Evolutionary conservation across 2,797 vertebrate genomes (phyloP), one percentile per base, ranked within the genome.

Genomic region (Capromys pilorides): DNA sequence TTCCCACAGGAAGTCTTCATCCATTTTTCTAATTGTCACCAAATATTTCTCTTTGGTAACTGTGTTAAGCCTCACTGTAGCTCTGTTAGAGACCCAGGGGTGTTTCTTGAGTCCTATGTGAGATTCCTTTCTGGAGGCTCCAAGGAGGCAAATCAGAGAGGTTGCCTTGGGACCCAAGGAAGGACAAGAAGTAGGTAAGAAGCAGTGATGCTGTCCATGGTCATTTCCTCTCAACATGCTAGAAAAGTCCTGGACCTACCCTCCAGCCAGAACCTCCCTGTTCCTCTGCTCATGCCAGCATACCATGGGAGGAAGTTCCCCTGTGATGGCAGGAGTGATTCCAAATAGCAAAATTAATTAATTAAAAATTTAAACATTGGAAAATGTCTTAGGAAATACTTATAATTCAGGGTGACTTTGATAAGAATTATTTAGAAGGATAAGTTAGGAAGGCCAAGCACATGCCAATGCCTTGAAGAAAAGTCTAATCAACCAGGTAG

Each of bases 61-160:
- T 73, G 21, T 19, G 0, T 41, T 13, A 24, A 21, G 59, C 67
- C 5, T 51, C 5, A 2, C n/a, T n/a, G 21, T 14, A 21, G 14
- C 10, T 59, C 57, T 4, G 0, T 14, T 0, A 0, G 21, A 36
- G 54, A 36, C 39, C 21, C 18, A 8, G 26, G 31, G 18, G 0
- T 57, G 9, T 82, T 51, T 62, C n/a, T 54, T 62, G 18, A 77
- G n/a, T 33, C 57, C n/a, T 14, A 3, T 21, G 5, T n/a, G 5
- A 33, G n/a, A 49, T 71, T 71, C 26, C 7, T 75, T 69, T 6
- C 75, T 51, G 9, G 24, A 16, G 16, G 18, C 78, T 78, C n/a
- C 28, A 0, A 19, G 19, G 81, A 10, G 41, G 54, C 62, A n/a
- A 39, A 54, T n/a, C 39, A 33, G 67, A 41, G 6, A 79, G n/a